Percentiles rank a stretch among this genome's conserved stretches.
Evolutionary conservation across 2,888 invertebrate species (phyloP).

Genomic region (Boloria selene): DNA sequence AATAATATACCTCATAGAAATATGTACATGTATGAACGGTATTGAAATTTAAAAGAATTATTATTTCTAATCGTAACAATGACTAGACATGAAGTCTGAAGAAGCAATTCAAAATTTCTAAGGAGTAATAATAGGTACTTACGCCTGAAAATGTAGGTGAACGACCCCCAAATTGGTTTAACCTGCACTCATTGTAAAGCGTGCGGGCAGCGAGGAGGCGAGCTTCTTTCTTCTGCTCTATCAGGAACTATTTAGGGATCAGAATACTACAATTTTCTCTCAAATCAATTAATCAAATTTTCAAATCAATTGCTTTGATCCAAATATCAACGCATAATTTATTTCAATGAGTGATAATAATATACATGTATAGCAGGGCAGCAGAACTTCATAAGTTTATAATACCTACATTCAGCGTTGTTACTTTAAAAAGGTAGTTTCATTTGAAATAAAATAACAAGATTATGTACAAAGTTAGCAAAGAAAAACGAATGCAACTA

Average conservation of each 20-base stretch:
- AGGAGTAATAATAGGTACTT: constrained; percentile 4
- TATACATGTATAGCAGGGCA: no score
- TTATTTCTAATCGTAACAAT: no score
- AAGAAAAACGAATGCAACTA: neutral
- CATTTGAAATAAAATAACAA: no score
- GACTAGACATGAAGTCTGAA: neutral
- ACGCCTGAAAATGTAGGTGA: constrained; percentile 30
- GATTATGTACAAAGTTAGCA: neutral
- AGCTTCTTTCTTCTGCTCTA: constrained; percentile 2
- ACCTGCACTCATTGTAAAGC: constrained; percentile 30
- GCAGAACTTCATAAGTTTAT: no score
- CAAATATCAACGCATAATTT: no score
- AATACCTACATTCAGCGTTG: no score
- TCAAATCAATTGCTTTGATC: no score
- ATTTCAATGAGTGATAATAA: no score
- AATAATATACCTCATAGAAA: no score
- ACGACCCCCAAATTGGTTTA: constrained; percentile 33
- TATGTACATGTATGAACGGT: no score
- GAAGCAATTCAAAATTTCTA: constrained; percentile 15
- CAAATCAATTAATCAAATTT: neutral
- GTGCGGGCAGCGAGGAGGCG: neutral
- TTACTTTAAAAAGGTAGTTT: no score
- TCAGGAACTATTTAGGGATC: neutral
- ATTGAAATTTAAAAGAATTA: no score
- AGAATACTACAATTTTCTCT: neutral